Base-by-base conservation (phyloP, 2,113 vertebrate species). In the Danionella cerebrum region DNA sequence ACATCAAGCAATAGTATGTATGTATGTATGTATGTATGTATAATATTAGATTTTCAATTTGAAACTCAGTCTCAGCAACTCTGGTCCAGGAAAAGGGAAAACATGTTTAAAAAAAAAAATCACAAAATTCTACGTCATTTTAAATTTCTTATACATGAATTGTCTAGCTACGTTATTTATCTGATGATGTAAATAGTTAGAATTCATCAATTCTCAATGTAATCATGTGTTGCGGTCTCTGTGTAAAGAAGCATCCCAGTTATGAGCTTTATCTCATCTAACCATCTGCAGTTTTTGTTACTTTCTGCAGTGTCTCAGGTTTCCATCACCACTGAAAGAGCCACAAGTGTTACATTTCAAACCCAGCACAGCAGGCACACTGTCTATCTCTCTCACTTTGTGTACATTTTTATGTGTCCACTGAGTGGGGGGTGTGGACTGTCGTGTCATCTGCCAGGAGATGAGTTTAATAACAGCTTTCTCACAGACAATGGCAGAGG, bases 401-500 rank as follows among this genome's bases (percentile, higher is more conserved):
- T 29, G 21, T 66, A 1, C 18, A 2, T 51, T 8, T 53, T 36
- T 42, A 39, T 22, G 45, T 51, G 18, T 51, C n/a, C n/a, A n/a
- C n/a, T n/a, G n/a, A n/a, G n/a, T n/a, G n/a, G n/a, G n/a, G n/a
- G n/a, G 39, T 45, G 12, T 44, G 57, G 14, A 60, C 57, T 60
- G 57, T 60, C 39, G 19, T 60, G 25, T 45, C 57, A 45, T 60
- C 24, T 33, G 39, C 24, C 38, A 60, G 39, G 39, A 60, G 57
- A 42, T 44, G 39, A 19, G 16, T 18, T 42, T 60, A 60, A 60
- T 60, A 60, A 60, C 57, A 13, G 39, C 57, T 44, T 60, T 60
- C 39, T 36, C 53, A 9, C 2, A 7, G 6, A 55, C 29, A 21
- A 55, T 9, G n/a, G 31, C 14, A 31, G 4, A 3, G 8, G 22